phyloP scores from a whole-genome alignment of 2,113 vertebrate species.

The Bos javanicus region DNA sequence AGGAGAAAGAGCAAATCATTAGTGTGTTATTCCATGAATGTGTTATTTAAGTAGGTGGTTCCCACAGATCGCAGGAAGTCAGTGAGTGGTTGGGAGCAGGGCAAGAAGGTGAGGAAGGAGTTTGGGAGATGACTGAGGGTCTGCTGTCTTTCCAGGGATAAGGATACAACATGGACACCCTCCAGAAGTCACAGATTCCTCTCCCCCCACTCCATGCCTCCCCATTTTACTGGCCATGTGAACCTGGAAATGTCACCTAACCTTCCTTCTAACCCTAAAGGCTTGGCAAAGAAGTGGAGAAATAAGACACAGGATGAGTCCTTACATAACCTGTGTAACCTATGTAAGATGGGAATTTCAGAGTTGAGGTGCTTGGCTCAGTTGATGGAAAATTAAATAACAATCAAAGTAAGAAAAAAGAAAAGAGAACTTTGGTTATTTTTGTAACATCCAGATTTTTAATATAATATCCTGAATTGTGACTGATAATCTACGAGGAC shows the following conservation, averaged over 20 bases:
- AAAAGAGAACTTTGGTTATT: neutral
- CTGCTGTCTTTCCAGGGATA: neutral
- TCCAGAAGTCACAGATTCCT: fast-evolving
- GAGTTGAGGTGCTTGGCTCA: neutral
- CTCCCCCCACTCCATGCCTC: no score
- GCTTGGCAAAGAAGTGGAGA: neutral
- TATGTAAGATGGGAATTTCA: neutral
- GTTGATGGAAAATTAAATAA: neutral
- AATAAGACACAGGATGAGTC: neutral
- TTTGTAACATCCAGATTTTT: neutral
- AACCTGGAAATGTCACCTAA: neutral
- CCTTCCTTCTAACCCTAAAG: neutral
- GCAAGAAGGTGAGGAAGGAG: no score
- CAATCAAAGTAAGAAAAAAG: neutral
- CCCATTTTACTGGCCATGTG: neutral
- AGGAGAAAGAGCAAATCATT: neutral
- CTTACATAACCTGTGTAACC: neutral
- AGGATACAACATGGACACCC: fast-evolving
- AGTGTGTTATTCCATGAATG: neutral
- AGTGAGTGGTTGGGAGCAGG: neutral
- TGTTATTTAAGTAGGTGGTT: neutral
- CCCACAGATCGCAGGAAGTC: fast-evolving
- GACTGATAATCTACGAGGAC: neutral
- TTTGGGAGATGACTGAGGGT: neutral
- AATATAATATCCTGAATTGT: neutral